Conservation (phyloP, 2,797 vertebrate species). For the Pseudochaenichthys georgianus region DNA sequence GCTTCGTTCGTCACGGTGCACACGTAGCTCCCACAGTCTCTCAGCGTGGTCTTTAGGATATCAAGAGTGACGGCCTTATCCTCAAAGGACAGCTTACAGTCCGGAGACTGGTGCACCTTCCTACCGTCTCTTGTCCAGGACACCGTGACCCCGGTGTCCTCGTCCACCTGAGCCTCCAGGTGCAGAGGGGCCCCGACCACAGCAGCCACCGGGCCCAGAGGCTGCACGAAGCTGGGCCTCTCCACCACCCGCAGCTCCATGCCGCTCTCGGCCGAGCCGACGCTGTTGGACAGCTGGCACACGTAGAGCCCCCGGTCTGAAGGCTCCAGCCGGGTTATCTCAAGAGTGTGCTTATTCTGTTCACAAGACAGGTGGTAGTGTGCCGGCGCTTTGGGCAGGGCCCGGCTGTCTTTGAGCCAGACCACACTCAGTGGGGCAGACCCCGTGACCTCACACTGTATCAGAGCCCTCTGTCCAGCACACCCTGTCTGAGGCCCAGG, state of each 20-base stretch:
- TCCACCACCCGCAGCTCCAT: constrained; percentile 88
- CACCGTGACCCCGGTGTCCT: constrained; percentile 90
- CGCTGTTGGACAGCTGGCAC: constrained; percentile 89
- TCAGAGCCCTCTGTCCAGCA: constrained; percentile 89
- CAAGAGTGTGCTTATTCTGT: constrained; percentile 90
- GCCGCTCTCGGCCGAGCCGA: constrained; percentile 89
- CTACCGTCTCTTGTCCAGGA: constrained; percentile 90
- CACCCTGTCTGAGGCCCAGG: constrained; percentile 90
- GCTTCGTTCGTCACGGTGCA: constrained; percentile 91
- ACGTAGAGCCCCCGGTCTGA: constrained; percentile 87
- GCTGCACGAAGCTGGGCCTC: constrained; percentile 90
- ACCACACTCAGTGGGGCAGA: constrained; percentile 87
- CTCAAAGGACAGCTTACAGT: constrained; percentile 93
- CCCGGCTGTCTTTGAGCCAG: constrained; percentile 89
- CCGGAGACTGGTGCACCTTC: constrained; percentile 90
- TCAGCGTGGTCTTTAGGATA: constrained; percentile 89
- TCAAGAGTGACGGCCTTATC: constrained; percentile 90
- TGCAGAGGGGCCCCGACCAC: constrained; percentile 89
- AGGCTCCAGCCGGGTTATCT: constrained; percentile 82
- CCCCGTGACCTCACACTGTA: constrained; percentile 89
- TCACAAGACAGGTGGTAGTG: constrained; percentile 81
- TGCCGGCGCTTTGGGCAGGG: constrained; percentile 78
- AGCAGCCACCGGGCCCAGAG: constrained; percentile 85
- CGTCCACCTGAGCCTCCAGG: constrained; percentile 92
- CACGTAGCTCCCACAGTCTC: constrained; percentile 90